These are phyloP conservation scores for Notiomystis cincta DNA, from an alignment of 2,113 vertebrate genomes.

Conservation along the genomic window DNA sequence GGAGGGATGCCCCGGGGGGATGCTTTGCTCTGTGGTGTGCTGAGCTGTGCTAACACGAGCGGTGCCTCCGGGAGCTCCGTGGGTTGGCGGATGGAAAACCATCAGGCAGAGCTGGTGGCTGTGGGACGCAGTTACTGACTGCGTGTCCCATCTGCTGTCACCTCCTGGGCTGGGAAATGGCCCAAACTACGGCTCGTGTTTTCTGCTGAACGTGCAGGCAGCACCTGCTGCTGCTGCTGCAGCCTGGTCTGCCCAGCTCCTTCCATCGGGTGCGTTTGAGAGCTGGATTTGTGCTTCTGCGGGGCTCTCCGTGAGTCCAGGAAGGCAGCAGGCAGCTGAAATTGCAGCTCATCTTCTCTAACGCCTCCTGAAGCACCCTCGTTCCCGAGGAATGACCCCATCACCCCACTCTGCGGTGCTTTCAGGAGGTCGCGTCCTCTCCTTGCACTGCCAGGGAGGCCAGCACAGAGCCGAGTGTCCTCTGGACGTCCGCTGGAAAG, in stretches of 20 bases:
- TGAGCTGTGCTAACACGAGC: neutral
- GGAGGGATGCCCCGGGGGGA: neutral
- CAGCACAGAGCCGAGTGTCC: neutral
- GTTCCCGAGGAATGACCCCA: rapidly evolving
- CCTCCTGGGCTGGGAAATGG: neutral
- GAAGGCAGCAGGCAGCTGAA: neutral
- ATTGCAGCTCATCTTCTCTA: neutral
- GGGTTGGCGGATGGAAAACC: neutral
- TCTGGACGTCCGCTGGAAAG: rapidly evolving
- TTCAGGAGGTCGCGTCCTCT: neutral
- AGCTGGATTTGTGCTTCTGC: neutral
- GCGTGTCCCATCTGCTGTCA: neutral
- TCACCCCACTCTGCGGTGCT: rapidly evolving
- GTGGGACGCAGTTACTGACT: neutral
- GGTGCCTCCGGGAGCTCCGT: rapidly evolving
- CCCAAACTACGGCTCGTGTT: rapidly evolving
- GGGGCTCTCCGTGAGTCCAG: rapidly evolving
- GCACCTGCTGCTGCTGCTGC: neutral
- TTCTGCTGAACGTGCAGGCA: neutral
- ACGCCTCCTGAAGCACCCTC: neutral
- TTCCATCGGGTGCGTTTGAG: rapidly evolving
- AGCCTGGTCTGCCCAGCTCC: neutral
- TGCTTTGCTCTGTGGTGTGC: neutral
- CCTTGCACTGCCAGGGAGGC: rapidly evolving
- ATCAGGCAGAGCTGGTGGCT: neutral